phyloP scores from a whole-genome alignment of 2,797 vertebrate species.

The Valencia hispanica region DNA sequence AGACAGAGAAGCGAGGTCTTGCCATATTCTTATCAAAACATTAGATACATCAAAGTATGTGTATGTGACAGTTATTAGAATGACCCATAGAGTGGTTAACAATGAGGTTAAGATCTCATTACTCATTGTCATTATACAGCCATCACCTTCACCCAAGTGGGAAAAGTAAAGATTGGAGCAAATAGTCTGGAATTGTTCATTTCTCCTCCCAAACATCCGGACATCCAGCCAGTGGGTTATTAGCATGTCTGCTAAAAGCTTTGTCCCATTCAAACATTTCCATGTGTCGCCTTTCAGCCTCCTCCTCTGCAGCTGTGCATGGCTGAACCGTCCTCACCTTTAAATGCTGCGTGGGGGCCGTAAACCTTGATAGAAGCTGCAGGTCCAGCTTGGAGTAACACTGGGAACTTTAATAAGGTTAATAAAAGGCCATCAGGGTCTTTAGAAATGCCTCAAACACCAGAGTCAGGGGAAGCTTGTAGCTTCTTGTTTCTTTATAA shows the following conservation, averaged over 20 bases:
- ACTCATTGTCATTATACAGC: slow-evolving; percentile 74
- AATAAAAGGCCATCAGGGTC: slow-evolving; percentile 81
- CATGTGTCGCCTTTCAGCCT: slow-evolving; percentile 73
- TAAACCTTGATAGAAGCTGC: slow-evolving; percentile 88
- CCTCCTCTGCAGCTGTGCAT: slow-evolving; percentile 64
- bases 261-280: slow-evolving; percentile 68
- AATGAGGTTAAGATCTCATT: slow-evolving; percentile 71
- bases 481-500: no score
- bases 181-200: no score
- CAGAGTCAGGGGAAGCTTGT: slow-evolving; percentile 9
- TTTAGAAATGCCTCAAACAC: slow-evolving; percentile 34
- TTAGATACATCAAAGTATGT: slow-evolving; percentile 73
- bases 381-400: slow-evolving; percentile 89
- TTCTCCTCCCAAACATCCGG: slow-evolving; percentile 31
- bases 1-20: slow-evolving; percentile 83
- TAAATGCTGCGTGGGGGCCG: slow-evolving; percentile 82
- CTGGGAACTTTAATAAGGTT: slow-evolving; percentile 86
- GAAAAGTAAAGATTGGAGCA: no score
- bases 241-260: slow-evolving; percentile 76
- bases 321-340: slow-evolving; percentile 77
- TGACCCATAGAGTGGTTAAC: slow-evolving; percentile 66
- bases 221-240: slow-evolving; percentile 67
- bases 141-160: slow-evolving; percentile 63
- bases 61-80: slow-evolving; percentile 81
- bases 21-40: no score